These are phyloP conservation scores for Halcyon badia DNA, from an alignment of 2,797 vertebrate genomes.

Conservation along the genomic window DNA sequence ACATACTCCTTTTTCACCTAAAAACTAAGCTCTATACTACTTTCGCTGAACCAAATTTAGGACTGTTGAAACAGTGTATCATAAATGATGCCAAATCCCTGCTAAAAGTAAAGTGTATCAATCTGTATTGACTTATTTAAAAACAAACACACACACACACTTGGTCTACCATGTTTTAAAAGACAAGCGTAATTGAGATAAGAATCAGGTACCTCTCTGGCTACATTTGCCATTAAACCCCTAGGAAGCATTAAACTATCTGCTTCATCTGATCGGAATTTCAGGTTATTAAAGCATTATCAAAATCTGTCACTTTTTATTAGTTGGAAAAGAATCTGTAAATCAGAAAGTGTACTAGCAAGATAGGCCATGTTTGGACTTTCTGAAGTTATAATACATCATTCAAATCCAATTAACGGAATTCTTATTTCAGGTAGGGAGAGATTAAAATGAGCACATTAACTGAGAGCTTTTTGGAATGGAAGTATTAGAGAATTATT, in stretches of 20 bases:
- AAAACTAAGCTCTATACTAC: background rate
- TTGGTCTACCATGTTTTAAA: background rate
- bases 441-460: background rate
- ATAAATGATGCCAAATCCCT: background rate
- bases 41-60: background rate
- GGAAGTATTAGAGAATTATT: background rate
- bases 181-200: background rate
- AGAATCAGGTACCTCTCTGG: background rate
- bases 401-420: background rate
- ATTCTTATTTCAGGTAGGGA: background rate
- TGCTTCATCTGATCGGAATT: background rate
- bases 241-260: background rate
- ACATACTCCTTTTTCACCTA: background rate
- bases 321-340: background rate
- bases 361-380: background rate
- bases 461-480: background rate
- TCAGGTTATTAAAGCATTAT: background rate
- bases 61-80: background rate
- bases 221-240: background rate
- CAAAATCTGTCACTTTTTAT: background rate
- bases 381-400: background rate
- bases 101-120: background rate
- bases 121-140: background rate
- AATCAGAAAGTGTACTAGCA: background rate
- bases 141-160: background rate